Percentiles rank a stretch among this genome's conserved stretches.
phyloP scores from a whole-genome alignment of 2,797 vertebrate genomes.

The Otolemur crassicaudatus region DNA sequence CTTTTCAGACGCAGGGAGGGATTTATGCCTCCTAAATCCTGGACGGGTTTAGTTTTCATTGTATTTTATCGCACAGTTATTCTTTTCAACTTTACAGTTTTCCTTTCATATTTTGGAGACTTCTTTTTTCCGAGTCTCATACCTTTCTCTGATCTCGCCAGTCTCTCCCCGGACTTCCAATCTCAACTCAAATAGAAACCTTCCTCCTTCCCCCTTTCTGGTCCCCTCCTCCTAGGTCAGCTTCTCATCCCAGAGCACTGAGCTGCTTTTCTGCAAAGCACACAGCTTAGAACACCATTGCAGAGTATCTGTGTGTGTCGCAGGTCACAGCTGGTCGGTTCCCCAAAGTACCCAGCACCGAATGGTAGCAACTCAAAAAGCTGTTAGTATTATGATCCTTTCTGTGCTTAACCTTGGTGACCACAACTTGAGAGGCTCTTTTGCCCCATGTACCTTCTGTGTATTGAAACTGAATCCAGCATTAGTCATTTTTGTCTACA shows the following conservation, averaged over 20 bases:
- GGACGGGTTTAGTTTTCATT: neutral
- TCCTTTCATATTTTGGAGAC: neutral
- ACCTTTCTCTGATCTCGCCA: neutral
- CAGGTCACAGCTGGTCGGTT: rapidly evolving
- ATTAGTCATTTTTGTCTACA: neutral
- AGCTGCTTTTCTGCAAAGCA: neutral
- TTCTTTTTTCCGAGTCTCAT: neutral
- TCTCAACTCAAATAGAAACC: neutral
- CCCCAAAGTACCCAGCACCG: rapidly evolving
- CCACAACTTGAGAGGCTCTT: neutral
- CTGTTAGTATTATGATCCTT: too few relatives aligned
- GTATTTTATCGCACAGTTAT: neutral
- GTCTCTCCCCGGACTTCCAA: neutral
- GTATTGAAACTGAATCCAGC: neutral
- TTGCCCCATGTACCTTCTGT: neutral
- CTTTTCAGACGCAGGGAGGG: neutral
- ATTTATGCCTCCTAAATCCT: neutral
- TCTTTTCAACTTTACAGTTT: neutral
- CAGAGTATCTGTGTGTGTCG: neutral
- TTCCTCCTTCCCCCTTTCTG: too few relatives aligned
- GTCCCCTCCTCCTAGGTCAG: neutral
- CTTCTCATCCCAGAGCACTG: neutral
- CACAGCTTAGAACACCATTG: neutral
- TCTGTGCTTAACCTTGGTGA: too few relatives aligned
- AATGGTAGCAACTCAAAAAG: neutral